Evolutionary conservation across 1,140 invertebrate genomes (phyloP), one percentile per base, ranked within the genome.

Genomic region (Phymorhynchus buccinoides): DNA sequence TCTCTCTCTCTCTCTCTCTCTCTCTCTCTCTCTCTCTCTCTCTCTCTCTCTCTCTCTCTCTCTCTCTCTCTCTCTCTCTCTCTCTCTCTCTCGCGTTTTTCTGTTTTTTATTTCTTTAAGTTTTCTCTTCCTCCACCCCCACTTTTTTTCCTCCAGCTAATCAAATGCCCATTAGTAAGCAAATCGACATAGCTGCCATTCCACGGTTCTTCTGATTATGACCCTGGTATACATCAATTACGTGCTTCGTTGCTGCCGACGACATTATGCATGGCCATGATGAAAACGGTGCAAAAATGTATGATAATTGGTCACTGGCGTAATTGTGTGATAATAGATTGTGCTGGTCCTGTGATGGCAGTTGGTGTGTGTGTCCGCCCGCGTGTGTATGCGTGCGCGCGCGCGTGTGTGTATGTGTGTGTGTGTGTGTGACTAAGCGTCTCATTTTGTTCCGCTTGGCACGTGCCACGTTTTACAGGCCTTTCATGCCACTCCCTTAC

Each of bases 1-100:
- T 77, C 41, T 77, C 73, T 77, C 73, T 16, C n/a, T 77, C 73
- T 77, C 73, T 37, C n/a, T 77, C 73, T 16, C 73, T 77, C 73
- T 77, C 73, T 77, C 73, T 77, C n/a, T 32, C n/a, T n/a, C n/a
- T n/a, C 3, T n/a, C n/a, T n/a, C 35, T 32, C n/a, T 32, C n/a
- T 32, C n/a, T 32, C n/a, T 32, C 9, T 77, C 73, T 77, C 41
- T 32, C 41, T 32, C 22, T 3, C 7, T 77, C 73, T 42, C 73
- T 42, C 73, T 42, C 73, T 42, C 73, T 42, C 73, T 16, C 41
- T 39, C 41, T 42, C 73, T 14, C 35, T 77, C 35, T 39, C 35
- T 39, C 73, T 77, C 56, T 12, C 56, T 62, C 56, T 62, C 56
- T 62, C n/a, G n/a, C n/a, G n/a, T n/a, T n/a, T n/a, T n/a, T n/a